Base-by-base conservation (phyloP, 2,888 invertebrate species). In the Phalera bucephala region DNA sequence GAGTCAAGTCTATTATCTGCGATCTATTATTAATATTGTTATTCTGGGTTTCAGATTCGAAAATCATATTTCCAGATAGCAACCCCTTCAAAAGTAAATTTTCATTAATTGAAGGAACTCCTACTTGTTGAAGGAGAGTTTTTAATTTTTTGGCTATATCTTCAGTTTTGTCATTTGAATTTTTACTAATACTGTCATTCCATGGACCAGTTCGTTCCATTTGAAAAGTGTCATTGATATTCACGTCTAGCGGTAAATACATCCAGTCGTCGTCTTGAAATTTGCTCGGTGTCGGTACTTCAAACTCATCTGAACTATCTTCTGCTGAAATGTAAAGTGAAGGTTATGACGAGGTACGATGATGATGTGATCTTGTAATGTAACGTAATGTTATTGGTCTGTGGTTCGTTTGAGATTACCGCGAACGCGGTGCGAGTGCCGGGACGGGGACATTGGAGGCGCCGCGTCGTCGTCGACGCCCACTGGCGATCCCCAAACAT, bases 271-370 rank as follows among this genome's bases (percentile, higher is more conserved):
- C 85, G 51, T 79, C 82, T 71, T 72, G 72, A 47, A 66, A 65
- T 69, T 66, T 73, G 45, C 66, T 64, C 55, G 63, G 63, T 52
- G 66, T 63, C 54, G 75, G 67, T 52, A 69, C 76, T 67, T 85
- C 87, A 64, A 68, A 80, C 72, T 89, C 88, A 76, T 88, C 88
- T 67, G 89, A 89, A 73, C 89, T 88, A 76, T 87, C 82, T 68
- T 84, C 85, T 63, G 83, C 85, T 88, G 87, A 85, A 89, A 89
- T 73, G 75, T 69, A 87, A 85, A 87, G 82, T 74, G 76, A 78
- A 66, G 62, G 77, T 86, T 86, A 85, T 81, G 81, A 76, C 66
- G 79, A 71, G 64, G 54, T 66, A 68, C 64, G 77, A 69, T 69
- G 76, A 66, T 68, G 68, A 55, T 59, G 69, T 54, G 68, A 59